Conservation (phyloP, 2,113 vertebrate genomes). For the Salvelinus fontinalis region DNA sequence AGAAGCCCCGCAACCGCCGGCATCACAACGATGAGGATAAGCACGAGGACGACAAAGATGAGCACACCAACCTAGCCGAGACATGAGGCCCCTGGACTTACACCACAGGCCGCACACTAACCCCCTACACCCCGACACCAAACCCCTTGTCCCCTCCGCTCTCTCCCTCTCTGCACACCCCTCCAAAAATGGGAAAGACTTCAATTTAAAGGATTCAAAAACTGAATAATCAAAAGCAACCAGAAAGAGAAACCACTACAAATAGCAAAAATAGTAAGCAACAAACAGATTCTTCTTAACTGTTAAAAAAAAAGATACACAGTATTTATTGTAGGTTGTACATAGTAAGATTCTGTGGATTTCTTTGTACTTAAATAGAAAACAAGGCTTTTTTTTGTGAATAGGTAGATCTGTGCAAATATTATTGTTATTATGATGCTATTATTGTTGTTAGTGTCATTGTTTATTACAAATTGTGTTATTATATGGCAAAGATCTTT, state of each 20-base stretch:
- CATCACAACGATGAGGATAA: conserved; percentile 78
- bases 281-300: conserved; percentile 57
- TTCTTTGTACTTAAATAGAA: conserved; percentile 80
- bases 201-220: conserved; percentile 30
- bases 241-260: conserved; percentile 47
- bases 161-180: conserved; percentile 26
- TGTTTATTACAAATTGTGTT: conserved; percentile 70
- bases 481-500: conserved; percentile 68
- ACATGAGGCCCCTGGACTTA: conserved; percentile 79
- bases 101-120: not conserved
- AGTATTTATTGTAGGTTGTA: conserved; percentile 95
- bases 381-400: conserved; percentile 67
- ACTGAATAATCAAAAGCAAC: conserved; percentile 31
- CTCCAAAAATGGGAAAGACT: conserved; percentile 42
- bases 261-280: conserved; percentile 40
- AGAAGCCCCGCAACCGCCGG: conserved; percentile 93
- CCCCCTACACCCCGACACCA: not conserved
- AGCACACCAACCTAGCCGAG: conserved; percentile 76
- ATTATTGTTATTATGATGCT: conserved; percentile 59
- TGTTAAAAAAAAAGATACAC: conserved; percentile 58
- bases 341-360: conserved; percentile 74
- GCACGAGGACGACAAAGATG: conserved; percentile 14
- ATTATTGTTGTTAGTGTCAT: conserved; percentile 65
- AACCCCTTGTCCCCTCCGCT: conserved; percentile 2
- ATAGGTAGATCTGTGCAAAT: conserved; percentile 78